Evolutionary conservation across 2,113 vertebrate species (phyloP).

Genomic region (Hydrolagus affinis): DNA sequence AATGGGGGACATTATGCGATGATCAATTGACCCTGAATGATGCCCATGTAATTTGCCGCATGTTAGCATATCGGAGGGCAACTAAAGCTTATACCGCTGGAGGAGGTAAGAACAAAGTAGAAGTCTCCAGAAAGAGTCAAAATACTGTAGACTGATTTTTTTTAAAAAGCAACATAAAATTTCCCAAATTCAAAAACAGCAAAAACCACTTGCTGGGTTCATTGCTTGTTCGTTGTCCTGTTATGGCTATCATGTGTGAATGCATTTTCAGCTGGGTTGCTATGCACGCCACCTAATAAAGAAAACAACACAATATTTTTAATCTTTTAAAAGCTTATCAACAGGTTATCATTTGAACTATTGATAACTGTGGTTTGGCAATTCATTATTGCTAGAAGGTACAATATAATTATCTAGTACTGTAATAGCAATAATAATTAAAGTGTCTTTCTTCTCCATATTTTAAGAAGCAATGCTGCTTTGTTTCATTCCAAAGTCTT

Average conservation of each 20-base stretch:
- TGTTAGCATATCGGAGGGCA: constrained; percentile 56
- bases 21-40: constrained; percentile 56
- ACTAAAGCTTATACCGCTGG: accelerated
- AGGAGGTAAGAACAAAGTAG: constrained; percentile 49
- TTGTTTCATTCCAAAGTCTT: not conserved
- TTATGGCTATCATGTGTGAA: too few relatives aligned
- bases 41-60: constrained; percentile 63
- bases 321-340: not conserved
- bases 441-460: too few relatives aligned
- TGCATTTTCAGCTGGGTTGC: too few relatives aligned
- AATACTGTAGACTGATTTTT: too few relatives aligned
- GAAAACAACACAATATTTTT: not conserved
- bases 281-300: too few relatives aligned
- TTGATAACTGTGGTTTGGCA: not conserved
- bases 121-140: not conserved
- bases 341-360: not conserved
- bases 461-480: not conserved
- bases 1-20: constrained; percentile 80
- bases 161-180: too few relatives aligned
- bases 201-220: too few relatives aligned
- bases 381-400: not conserved
- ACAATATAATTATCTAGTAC: not conserved
- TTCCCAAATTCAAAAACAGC: too few relatives aligned
- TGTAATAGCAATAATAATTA: too few relatives aligned
- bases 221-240: too few relatives aligned